Evolutionary conservation across 1,140 invertebrate genomes (phyloP).

Genomic region (Saccostrea cuccullata): DNA sequence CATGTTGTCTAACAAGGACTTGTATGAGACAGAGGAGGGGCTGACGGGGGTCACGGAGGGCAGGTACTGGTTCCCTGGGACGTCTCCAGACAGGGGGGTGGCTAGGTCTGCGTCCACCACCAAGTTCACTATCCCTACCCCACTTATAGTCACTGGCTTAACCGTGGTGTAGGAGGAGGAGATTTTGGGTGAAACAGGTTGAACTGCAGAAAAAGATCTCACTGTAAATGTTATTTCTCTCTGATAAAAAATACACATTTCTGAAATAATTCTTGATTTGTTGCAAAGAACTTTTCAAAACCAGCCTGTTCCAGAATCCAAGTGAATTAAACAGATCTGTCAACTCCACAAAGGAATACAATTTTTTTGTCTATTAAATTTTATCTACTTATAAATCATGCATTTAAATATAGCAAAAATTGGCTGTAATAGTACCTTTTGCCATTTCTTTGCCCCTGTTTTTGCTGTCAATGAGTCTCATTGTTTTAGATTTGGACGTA

Average conservation of each 20-base stretch:
- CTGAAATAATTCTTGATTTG: too few species aligned
- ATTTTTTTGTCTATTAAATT: too few species aligned
- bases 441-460: slow-evolving; percentile 35
- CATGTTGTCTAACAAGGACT: slow-evolving; percentile 68
- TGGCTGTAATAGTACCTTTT: too few species aligned
- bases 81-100: slow-evolving; percentile 61
- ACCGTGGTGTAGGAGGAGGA: slow-evolving; percentile 62
- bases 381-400: too few species aligned
- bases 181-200: slow-evolving; percentile 61
- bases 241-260: too few species aligned
- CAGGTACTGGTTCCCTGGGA: slow-evolving; percentile 58
- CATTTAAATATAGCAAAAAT: too few species aligned
- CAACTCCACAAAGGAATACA: too few species aligned
- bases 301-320: neutral
- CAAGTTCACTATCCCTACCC: neutral
- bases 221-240: neutral
- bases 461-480: slow-evolving; percentile 55
- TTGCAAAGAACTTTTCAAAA: too few species aligned
- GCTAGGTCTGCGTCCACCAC: neutral
- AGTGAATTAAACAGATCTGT: neutral
- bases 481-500: slow-evolving; percentile 46
- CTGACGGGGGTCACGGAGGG: slow-evolving; percentile 68
- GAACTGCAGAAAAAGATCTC: slow-evolving; percentile 36
- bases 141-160: slow-evolving; percentile 52
- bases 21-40: slow-evolving; percentile 72